phyloP scores from a whole-genome alignment of 2,797 vertebrate genomes.

The Myiotriccus ornatus region DNA sequence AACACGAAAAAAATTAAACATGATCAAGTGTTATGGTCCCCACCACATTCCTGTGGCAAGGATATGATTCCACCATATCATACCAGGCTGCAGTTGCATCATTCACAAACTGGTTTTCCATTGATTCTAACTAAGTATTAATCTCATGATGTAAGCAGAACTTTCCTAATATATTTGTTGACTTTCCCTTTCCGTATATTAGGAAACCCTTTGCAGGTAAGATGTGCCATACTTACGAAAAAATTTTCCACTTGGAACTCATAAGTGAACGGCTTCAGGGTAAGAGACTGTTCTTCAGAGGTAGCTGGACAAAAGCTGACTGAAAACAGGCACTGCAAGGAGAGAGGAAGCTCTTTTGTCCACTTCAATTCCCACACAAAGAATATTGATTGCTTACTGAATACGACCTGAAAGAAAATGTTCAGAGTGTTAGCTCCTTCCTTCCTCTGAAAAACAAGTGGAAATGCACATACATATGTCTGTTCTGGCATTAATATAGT shows the following conservation, averaged over 20 bases:
- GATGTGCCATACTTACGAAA: slow-evolving; percentile 64
- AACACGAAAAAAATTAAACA: background rate
- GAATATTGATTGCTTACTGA: slow-evolving; percentile 89
- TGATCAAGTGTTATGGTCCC: background rate
- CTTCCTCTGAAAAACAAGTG: background rate
- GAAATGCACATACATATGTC: background rate
- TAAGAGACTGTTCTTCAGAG: slow-evolving; percentile 72
- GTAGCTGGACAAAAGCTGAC: slow-evolving; percentile 84
- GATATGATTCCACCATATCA: background rate
- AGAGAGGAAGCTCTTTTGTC: slow-evolving; percentile 81
- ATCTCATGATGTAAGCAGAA: background rate
- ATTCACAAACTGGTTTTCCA: background rate
- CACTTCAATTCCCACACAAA: slow-evolving; percentile 93
- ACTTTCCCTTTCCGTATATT: background rate
- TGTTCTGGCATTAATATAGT: background rate
- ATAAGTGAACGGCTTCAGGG: slow-evolving; percentile 88
- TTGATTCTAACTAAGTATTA: background rate
- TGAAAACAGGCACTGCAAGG: slow-evolving; percentile 87
- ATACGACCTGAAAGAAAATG: slow-evolving; percentile 76
- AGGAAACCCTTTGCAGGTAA: background rate
- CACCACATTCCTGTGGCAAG: background rate
- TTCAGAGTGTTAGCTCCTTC: slow-evolving; percentile 23
- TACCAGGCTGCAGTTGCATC: background rate
- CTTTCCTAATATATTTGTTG: background rate
- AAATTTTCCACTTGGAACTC: slow-evolving; percentile 90